Evolutionary conservation across 2,888 invertebrate genomes (phyloP).

Genomic region (Lasioglossum morio): DNA sequence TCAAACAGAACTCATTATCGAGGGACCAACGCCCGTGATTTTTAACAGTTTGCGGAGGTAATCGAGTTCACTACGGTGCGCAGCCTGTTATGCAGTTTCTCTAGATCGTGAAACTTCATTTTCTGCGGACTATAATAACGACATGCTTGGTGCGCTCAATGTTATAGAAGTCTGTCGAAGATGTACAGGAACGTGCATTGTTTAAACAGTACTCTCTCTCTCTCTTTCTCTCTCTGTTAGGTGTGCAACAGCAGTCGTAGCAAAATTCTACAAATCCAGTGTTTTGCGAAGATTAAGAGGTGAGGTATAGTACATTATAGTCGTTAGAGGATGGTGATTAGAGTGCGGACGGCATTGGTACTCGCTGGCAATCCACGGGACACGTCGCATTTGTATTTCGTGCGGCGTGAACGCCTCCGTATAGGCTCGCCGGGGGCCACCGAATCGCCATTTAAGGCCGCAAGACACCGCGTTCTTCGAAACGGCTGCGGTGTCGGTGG

Average conservation of each 20-base stretch:
- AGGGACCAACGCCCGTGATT: neutral
- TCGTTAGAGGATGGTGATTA: neutral
- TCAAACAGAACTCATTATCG: neutral
- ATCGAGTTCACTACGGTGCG: neutral
- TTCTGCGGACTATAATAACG: neutral
- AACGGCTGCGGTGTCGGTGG: slow-evolving; percentile 1
- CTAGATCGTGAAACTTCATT: neutral
- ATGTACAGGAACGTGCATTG: neutral
- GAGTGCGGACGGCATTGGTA: neutral
- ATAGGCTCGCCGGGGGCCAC: neutral
- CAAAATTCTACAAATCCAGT: neutral
- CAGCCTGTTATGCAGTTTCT: neutral
- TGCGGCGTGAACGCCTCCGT: neutral
- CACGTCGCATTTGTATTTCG: neutral
- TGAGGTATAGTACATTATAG: neutral
- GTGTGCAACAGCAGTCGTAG: neutral
- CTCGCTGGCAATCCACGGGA: neutral
- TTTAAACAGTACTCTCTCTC: neutral
- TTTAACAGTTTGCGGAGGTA: neutral
- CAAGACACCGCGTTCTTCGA: neutral
- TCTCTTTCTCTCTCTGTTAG: neutral
- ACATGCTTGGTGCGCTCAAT: neutral
- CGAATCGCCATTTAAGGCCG: slow-evolving; percentile 15
- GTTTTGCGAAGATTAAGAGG: neutral
- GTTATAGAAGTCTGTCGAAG: neutral